Evolutionary conservation across 2,888 invertebrate species (phyloP), one percentile per base, ranked within the genome.

Genomic region (Callinectes sapidus): DNA sequence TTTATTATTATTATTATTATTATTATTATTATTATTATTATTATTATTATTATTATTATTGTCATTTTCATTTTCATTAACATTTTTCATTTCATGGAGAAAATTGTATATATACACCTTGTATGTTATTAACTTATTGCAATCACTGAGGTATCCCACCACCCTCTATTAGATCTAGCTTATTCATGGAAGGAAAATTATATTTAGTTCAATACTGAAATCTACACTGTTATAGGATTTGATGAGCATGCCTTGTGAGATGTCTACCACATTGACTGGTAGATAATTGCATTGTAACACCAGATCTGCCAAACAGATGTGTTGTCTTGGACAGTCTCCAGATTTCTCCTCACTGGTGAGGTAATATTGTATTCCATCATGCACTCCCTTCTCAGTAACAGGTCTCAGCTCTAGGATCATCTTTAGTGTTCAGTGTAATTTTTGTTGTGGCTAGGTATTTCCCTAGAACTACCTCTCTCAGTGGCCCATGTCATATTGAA

Each of bases 41-140:
- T 86, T n/a, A 32, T 85, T 23, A 18, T 61, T 61, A 23, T 71
- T 71, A n/a, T 71, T 28, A n/a, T 71, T 71, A 71, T 2, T 8
- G 28, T 61, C 16, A n/a, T 71, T 77, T 89, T 18, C 61, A n/a
- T 89, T 16, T 89, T 61, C 55, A 16, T 32, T 89, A 66, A 28
- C 10, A 39, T 8, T 39, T 71, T 66, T 90, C 16, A 23, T 55
- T 55, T 86, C n/a, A 18, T 85, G 54, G 42, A 42, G 88, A 91
- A 93, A 87, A 88, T 28, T 93, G 91, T 93, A 91, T 91, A 93
- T 61, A 66, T 90, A 93, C 90, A 93, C 91, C 66, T 48, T 89
- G 91, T 93, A 61, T 93, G 91, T 90, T 93, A 93, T 93, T 92
- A 91, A 93, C 87, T 90, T 93, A 90, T 93, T 92, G 55, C 90